Conservation (phyloP, 1,140 invertebrate genomes). For the Watersipora subatra region DNA sequence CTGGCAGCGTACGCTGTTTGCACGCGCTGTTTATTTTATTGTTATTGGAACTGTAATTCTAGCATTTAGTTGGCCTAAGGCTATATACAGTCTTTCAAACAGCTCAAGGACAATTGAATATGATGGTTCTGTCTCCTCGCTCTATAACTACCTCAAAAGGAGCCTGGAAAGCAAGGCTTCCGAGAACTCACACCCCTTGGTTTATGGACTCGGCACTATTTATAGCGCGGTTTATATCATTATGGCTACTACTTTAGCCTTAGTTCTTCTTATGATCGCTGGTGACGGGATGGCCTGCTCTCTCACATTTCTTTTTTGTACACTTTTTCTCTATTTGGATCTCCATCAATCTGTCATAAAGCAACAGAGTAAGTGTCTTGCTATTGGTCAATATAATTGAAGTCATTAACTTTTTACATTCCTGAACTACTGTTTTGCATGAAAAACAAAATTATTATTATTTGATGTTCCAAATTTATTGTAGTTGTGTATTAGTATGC, state of each 20-base stretch:
- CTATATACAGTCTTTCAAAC: not conserved
- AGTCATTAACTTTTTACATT: too few species aligned
- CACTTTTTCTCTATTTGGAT: constrained; percentile 22
- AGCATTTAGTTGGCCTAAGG: not conserved
- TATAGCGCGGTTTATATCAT: constrained; percentile 33
- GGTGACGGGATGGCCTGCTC: constrained; percentile 51
- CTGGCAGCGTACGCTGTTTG: constrained; percentile 28
- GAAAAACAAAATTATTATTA: too few species aligned
- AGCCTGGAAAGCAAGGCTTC: constrained; percentile 36
- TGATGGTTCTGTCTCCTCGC: not conserved
- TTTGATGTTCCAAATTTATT: too few species aligned
- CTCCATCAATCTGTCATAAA: too few species aligned
- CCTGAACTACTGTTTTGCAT: too few species aligned
- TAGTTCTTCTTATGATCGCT: constrained; percentile 41
- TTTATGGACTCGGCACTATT: constrained; percentile 54
- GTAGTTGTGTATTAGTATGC: too few species aligned
- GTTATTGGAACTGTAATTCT: constrained; percentile 28
- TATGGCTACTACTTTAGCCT: constrained; percentile 14
- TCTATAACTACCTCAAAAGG: not conserved
- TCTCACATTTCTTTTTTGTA: constrained; percentile 43
- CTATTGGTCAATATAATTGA: too few species aligned
- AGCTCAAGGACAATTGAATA: not conserved
- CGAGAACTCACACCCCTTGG: constrained; percentile 45
- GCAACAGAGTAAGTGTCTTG: too few species aligned
- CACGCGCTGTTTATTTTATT: constrained; percentile 22